Evolutionary conservation across 2,888 invertebrate species (phyloP).

Genomic region (Acleris laterana): DNA sequence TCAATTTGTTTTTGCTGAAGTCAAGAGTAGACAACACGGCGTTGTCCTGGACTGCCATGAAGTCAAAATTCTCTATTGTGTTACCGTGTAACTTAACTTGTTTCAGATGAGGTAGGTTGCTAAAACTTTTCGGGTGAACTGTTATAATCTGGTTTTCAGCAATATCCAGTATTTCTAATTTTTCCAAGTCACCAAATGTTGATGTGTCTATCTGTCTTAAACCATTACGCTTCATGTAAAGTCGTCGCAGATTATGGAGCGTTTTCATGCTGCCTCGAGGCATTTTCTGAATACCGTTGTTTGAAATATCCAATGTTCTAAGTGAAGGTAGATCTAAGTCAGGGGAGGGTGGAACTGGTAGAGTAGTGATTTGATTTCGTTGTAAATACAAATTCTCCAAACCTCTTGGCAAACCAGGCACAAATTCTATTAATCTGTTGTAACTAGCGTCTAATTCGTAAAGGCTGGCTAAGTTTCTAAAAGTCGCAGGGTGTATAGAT

Average conservation of each 20-base stretch:
- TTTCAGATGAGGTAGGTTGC: constrained; percentile 85
- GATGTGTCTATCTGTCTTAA: constrained; percentile 88
- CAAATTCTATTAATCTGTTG: constrained; percentile 89
- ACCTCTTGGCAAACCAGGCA: constrained; percentile 91
- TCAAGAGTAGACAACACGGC: constrained; percentile 87
- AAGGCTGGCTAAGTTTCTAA: constrained; percentile 89
- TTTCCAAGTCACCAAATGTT: constrained; percentile 87
- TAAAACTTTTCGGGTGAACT: constrained; percentile 87
- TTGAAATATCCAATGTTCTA: constrained; percentile 89
- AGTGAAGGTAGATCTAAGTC: constrained; percentile 89
- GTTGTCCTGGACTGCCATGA: constrained; percentile 88
- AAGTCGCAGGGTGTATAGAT: constrained; percentile 89
- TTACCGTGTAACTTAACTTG: constrained; percentile 91
- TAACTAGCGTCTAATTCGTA: constrained; percentile 91
- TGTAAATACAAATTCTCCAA: constrained; percentile 90
- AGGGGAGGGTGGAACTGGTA: constrained; percentile 87
- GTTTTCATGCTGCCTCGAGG: constrained; percentile 86
- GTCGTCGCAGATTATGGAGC: constrained; percentile 86
- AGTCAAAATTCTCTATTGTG: constrained; percentile 88
- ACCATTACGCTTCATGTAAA: constrained; percentile 90
- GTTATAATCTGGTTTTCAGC: constrained; percentile 89
- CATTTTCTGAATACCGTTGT: constrained; percentile 89
- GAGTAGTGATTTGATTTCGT: constrained; percentile 87
- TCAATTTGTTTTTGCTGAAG: constrained; percentile 90
- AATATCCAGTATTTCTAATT: constrained; percentile 89